Percentiles rank a stretch among this genome's conserved stretches.
These are phyloP conservation scores for Patella depressa DNA, from an alignment of 2,888 invertebrate species.

Conservation along the genomic window DNA sequence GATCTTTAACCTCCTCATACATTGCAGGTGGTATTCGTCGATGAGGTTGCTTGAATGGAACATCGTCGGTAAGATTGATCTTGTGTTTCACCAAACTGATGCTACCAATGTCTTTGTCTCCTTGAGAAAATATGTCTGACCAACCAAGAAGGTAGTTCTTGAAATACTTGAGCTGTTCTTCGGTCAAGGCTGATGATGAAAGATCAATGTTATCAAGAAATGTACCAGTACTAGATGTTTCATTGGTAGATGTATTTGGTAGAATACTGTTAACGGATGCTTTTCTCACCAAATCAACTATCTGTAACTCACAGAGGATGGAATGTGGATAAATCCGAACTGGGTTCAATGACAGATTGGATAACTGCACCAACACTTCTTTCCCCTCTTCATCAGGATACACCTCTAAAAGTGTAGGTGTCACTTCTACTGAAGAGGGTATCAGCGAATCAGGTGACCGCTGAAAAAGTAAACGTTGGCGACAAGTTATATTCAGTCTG, in stretches of 20 bases:
- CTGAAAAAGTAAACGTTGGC: not conserved
- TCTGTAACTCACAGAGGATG: not conserved
- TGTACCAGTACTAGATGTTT: not conserved
- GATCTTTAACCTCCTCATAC: not conserved
- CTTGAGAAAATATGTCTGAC: not conserved
- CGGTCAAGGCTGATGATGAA: not conserved
- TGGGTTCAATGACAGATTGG: not conserved
- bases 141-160: not conserved
- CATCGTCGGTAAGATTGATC: not conserved
- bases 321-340: not conserved
- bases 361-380: not conserved
- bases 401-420: not conserved
- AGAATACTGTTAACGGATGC: not conserved
- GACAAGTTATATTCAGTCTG: not conserved
- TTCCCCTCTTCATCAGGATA: not conserved
- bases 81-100: not conserved
- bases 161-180: not conserved
- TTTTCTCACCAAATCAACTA: not conserved
- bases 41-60: not conserved
- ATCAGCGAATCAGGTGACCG: not conserved
- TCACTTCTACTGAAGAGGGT: not conserved
- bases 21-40: not conserved
- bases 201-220: not conserved
- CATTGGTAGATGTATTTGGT: no score
- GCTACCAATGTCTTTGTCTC: not conserved